Evolutionary conservation across 2,888 invertebrate species (phyloP), one percentile per base, ranked within the genome.

Genomic region (Sminthurides aquaticus): DNA sequence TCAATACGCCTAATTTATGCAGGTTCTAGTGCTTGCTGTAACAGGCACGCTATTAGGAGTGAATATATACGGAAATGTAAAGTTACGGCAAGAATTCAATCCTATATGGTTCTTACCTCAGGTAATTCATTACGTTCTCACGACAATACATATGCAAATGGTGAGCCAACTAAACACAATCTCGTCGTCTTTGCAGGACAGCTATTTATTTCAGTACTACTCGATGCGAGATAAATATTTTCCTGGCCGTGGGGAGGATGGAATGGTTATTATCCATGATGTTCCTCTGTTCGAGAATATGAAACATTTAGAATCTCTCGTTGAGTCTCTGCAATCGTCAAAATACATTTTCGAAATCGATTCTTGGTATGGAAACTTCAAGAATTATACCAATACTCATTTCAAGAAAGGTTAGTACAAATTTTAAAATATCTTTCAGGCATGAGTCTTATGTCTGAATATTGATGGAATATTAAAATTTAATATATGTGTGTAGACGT

Each of bases 61-160:
- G 1, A 77, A 76, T 66, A 73, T 77, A 3, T 79, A 76, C 74
- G 78, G 77, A 25, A 76, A 77, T 15, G 67, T 75, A 3, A 71
- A 76, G 15, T 75, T 80, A 34, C 75, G 78, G 52, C 79, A 79
- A 67, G 79, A 79, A 67, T 79, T 79, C 68, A 77, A 79, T 69
- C 76, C 77, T 2, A 75, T 76, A 29, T 78, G 78, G 78, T 79
- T 79, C 67, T 69, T 79, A 3, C 79, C 80, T 0, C 71, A 63
- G 29, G 63, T 63, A 25, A 43, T 18, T 24, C 18, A 11, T 18
- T 18, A 43, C 43, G 8, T 43, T 11, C 5, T 18, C 3, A 15
- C 22, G 20, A 20, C 5, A 8, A 52, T 15, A 52, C 52, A 22
- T 52, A 20, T 22, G 3, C 11, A 34, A 15, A 34, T 11, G 15